Base-by-base conservation (phyloP, 2,888 invertebrate genomes). In the Dugesia japonica region DNA sequence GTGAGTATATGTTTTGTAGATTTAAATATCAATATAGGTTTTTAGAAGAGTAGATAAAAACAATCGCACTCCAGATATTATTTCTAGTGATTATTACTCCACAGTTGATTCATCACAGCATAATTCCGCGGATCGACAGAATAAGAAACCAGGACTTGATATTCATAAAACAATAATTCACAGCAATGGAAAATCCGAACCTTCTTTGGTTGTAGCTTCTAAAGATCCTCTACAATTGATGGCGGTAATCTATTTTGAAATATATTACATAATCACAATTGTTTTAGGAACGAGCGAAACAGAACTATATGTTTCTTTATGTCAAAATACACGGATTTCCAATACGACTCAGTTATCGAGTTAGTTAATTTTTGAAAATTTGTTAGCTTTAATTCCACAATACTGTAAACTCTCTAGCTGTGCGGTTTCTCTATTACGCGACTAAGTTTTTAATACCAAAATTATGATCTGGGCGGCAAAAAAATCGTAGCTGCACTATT, bases 241-340 rank as follows among this genome's bases (percentile, higher is more conserved):
- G 71, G 23, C 23, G 13, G 71, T 71, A 71, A 20, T 7, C 7
- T 23, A 13, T 9, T 15, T 15, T 20, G 71, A 26, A 71, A 23
- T 26, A 7, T 15, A 23, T 15, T 26, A 7, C 71, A 26, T 71
- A 7, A 23, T 26, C n/a, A 13, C 7, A 13, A 9, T 20, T 42
- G 38, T 81, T 81, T 26, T 85, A 92, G 89, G 94, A 97, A 84
- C 88, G 98, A 79, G 98, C 98, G 0, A 94, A 95, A 81, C 93
- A 94, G 85, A 98, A 98, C 86, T 97, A 97, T 86, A 87, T 95
- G 74, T 98, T 98, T 84, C 92, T 95, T 80, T 98, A 95, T 85
- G 94, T 98, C 71, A 98, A 98, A 87, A 94, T 87, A 15, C 95
- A 97, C 0, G 95, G 97, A 86, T 94, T 98, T 17, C 92, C 92